Evolutionary conservation across 2,888 invertebrate species (phyloP).

Genomic region (Ophion ventricosus): DNA sequence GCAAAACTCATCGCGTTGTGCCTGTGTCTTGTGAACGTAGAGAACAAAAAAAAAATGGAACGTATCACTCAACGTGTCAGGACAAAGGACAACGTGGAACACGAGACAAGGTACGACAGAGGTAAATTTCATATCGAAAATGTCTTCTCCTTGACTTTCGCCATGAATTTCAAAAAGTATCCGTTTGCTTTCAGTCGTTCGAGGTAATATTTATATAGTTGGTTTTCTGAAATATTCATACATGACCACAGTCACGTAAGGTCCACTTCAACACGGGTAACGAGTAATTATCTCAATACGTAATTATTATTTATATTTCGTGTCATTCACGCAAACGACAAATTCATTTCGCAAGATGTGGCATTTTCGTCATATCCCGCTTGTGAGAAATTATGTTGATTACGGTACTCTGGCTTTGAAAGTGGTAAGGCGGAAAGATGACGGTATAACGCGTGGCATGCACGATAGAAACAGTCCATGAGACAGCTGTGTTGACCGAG

Average conservation of each 20-base stretch:
- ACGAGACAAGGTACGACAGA: conserved; percentile 62
- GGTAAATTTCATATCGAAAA: conserved; percentile 37
- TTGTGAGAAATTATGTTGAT: background rate
- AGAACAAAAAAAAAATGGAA: conserved; percentile 48
- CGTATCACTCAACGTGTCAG: conserved; percentile 47
- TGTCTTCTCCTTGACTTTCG: background rate
- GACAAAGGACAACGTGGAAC: conserved; percentile 51
- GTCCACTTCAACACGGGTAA: background rate
- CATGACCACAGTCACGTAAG: background rate
- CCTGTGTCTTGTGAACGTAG: conserved; percentile 14
- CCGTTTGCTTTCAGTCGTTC: background rate
- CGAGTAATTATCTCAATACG: background rate
- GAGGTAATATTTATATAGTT: conserved; percentile 31
- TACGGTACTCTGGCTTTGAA: background rate
- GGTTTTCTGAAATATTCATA: conserved; percentile 5
- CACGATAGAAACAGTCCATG: background rate
- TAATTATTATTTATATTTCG: background rate
- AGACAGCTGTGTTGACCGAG: background rate
- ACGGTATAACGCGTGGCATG: background rate
- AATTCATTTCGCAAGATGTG: background rate
- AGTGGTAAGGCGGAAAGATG: background rate
- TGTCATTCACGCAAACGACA: background rate
- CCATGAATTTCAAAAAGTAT: background rate
- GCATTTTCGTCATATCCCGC: background rate
- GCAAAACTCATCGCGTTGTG: conserved; percentile 35